phyloP scores from a whole-genome alignment of 2,113 vertebrate genomes.

The Elephantulus edwardii region DNA sequence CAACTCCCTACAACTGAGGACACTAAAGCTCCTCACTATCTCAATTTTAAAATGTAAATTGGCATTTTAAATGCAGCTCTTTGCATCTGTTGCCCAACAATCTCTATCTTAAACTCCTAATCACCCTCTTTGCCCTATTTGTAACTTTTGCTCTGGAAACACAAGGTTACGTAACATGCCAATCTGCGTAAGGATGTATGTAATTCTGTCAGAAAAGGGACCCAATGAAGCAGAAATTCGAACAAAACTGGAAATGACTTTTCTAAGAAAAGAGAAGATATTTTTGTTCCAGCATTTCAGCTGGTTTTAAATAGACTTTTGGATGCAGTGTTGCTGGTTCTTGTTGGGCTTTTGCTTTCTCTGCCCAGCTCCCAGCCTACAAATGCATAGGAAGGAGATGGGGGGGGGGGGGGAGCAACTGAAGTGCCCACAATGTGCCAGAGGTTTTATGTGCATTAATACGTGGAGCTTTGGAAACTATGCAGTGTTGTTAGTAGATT shows the following conservation, averaged over 20 bases:
- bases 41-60: not conserved
- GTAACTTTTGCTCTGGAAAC: slow-evolving; percentile 82
- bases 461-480: not conserved
- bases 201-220: slow-evolving; percentile 79
- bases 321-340: slow-evolving; percentile 55
- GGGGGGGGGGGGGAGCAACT: not conserved
- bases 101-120: slow-evolving; percentile 51
- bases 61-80: not conserved
- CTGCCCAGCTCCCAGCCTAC: not conserved
- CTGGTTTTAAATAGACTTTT: slow-evolving; percentile 71
- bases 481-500: not conserved
- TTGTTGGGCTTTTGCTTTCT: slow-evolving; percentile 38
- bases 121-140: slow-evolving; percentile 66
- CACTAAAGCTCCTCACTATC: too few species aligned
- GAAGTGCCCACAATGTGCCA: not conserved
- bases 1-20: too few species aligned
- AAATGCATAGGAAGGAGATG: not conserved
- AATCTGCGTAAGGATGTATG: slow-evolving; percentile 67
- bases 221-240: slow-evolving; percentile 75
- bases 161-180: slow-evolving; percentile 80
- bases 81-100: slow-evolving; percentile 32
- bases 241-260: slow-evolving; percentile 80
- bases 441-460: not conserved
- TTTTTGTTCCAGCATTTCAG: slow-evolving; percentile 68
- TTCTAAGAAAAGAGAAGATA: slow-evolving; percentile 73